These are phyloP conservation scores for Globodera ellingtonae DNA, from an alignment of 1,140 invertebrate genomes.

Conservation along the genomic window DNA sequence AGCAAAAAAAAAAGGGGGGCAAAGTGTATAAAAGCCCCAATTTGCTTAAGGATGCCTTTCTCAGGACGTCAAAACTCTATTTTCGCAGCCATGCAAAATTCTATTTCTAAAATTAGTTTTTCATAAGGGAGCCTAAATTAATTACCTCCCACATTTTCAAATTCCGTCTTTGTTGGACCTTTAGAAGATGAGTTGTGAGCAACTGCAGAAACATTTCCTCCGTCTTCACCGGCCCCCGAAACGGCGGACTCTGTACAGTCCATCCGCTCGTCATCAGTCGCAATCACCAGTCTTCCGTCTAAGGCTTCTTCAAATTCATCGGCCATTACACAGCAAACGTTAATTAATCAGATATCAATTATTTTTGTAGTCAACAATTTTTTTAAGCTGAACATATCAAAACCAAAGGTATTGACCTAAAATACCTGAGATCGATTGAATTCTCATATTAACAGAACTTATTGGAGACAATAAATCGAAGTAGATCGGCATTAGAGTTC, in stretches of 20 bases:
- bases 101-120: not conserved
- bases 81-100: too few relatives aligned
- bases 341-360: too few relatives aligned
- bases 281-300: conserved; percentile 7
- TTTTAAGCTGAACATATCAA: too few relatives aligned
- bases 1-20: too few relatives aligned
- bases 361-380: too few relatives aligned
- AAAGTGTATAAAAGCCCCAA: too few relatives aligned
- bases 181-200: not conserved
- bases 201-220: conserved; percentile 4
- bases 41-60: not conserved
- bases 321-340: not conserved
- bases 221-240: not conserved
- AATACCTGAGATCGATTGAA: too few relatives aligned
- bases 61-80: too few relatives aligned
- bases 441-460: too few relatives aligned
- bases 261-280: conserved; percentile 15
- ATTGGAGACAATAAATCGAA: too few relatives aligned
- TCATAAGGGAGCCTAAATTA: conserved; percentile 1
- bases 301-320: conserved; percentile 8
- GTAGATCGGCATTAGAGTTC: too few relatives aligned
- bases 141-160: not conserved
- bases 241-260: conserved; percentile 9
- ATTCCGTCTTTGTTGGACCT: conserved; percentile 1
- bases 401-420: too few relatives aligned